phyloP scores from a whole-genome alignment of 1,140 invertebrate species.

The Pogonomyrmex californicus region DNA sequence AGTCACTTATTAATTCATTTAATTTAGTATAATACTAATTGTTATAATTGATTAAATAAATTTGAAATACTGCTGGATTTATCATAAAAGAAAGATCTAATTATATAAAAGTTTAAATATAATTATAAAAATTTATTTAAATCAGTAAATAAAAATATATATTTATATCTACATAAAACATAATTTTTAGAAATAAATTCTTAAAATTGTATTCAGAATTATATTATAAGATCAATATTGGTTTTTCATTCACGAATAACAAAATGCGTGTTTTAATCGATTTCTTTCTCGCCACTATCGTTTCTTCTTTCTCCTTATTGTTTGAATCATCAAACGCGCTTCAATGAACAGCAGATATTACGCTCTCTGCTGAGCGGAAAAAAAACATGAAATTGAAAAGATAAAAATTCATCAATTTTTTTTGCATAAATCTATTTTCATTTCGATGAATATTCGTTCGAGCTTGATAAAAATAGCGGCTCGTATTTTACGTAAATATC shows the following conservation, averaged over 20 bases:
- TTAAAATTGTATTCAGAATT: background rate
- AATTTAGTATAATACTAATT: no score
- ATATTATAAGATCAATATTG: background rate
- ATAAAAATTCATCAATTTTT: background rate
- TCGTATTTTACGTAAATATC: constrained; percentile 55
- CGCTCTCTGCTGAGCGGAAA: background rate
- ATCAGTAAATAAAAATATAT: background rate
- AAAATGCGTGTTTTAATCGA: background rate
- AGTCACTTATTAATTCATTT: background rate
- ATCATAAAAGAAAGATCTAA: background rate
- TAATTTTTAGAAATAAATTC: background rate
- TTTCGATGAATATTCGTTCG: background rate
- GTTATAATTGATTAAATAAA: background rate
- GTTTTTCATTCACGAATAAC: background rate
- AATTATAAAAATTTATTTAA: background rate
- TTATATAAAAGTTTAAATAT: background rate
- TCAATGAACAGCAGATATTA: constrained; percentile 5
- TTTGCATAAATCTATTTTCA: background rate
- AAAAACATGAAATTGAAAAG: background rate
- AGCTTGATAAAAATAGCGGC: background rate
- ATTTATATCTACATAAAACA: background rate
- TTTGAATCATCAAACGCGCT: background rate
- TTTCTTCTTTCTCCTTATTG: background rate
- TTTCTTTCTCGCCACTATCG: background rate
- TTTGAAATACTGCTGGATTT: background rate